Conservation (phyloP, 2,797 vertebrate genomes). For the Notolabrus celidotus region DNA sequence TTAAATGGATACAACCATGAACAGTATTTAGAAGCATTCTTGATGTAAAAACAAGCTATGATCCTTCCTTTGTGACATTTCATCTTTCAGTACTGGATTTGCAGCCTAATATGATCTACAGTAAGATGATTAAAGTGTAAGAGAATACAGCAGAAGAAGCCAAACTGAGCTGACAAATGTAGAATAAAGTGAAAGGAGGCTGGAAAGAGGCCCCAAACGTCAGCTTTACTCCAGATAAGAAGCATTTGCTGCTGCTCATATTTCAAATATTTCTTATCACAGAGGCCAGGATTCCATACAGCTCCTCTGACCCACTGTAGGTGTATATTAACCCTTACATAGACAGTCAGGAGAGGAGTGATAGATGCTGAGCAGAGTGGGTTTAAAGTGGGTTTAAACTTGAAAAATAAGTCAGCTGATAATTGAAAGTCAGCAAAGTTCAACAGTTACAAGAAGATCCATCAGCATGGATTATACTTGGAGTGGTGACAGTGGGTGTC, state of each 20-base stretch:
- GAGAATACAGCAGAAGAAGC: too few species aligned
- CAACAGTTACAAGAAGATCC: not conserved
- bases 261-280: slow-evolving; percentile 13
- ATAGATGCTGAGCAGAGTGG: slow-evolving; percentile 31
- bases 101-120: not conserved
- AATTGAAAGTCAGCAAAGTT: not conserved
- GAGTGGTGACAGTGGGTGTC: not conserved
- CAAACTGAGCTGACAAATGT: not conserved
- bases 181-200: not conserved
- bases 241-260: not conserved
- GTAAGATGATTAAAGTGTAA: not conserved
- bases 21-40: too few species aligned
- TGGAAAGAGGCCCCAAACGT: not conserved
- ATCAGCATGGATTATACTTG: not conserved
- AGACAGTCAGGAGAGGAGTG: not conserved
- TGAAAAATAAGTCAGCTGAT: too few species aligned
- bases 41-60: too few species aligned
- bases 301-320: slow-evolving; percentile 11
- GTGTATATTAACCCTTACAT: slow-evolving; percentile 17
- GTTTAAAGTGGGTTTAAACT: too few species aligned
- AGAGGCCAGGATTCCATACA: slow-evolving; percentile 13
- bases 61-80: not conserved
- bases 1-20: not conserved
- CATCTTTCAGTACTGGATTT: not conserved
- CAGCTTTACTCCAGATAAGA: slow-evolving; percentile 1